phyloP scores from a whole-genome alignment of 2,888 invertebrate species.

The Palloptera scutellata region DNA sequence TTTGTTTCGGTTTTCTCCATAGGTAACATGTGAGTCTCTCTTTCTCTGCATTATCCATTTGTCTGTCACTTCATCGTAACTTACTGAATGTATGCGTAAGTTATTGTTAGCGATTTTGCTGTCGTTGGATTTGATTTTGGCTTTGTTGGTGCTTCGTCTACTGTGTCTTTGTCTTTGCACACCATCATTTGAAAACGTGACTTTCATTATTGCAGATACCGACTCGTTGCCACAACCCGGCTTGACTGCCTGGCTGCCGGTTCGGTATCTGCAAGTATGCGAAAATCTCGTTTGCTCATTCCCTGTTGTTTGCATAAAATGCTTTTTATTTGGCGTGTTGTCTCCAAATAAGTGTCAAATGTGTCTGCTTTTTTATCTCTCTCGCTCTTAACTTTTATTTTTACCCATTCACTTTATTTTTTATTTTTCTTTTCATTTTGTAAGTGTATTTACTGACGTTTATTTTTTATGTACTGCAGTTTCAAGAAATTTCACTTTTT shows the following conservation, averaged over 20 bases:
- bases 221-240: background rate
- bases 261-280: too few species aligned
- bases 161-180: too few species aligned
- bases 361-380: background rate
- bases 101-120: background rate
- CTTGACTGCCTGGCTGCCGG: background rate
- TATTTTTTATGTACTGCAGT: too few species aligned
- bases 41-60: too few species aligned
- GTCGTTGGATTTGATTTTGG: background rate
- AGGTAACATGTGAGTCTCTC: too few species aligned
- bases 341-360: background rate
- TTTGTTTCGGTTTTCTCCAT: too few species aligned
- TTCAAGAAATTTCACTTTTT: too few species aligned
- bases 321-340: background rate
- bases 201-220: constrained; percentile 12
- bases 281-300: background rate
- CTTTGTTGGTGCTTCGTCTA: too few species aligned
- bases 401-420: background rate
- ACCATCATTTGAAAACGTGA: constrained; percentile 8
- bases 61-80: too few species aligned
- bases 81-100: background rate
- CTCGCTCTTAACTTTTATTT: background rate
- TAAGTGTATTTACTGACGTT: too few species aligned
- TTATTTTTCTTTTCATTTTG: too few species aligned
- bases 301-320: background rate